Conservation (phyloP, 2,888 invertebrate species). For the Flexamia atlantica region DNA sequence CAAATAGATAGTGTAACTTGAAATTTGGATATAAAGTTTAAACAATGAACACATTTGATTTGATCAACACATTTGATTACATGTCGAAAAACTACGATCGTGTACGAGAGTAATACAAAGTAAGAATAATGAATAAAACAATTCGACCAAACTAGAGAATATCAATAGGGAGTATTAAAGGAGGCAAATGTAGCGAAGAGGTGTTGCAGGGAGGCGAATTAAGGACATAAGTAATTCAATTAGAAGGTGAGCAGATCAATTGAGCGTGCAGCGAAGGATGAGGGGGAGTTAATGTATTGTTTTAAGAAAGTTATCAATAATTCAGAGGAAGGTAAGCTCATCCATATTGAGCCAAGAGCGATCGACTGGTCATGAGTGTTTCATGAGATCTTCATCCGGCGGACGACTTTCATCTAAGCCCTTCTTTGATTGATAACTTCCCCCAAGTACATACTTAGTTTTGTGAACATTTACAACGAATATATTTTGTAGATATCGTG, state of each 20-base stretch:
- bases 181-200: conserved; percentile 4
- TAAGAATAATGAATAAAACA: too few relatives aligned
- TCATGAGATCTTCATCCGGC: conserved; percentile 45
- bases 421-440: conserved; percentile 13
- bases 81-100: too few relatives aligned
- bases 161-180: not conserved
- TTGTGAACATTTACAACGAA: not conserved
- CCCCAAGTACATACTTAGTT: not conserved
- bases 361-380: conserved; percentile 50
- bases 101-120: too few relatives aligned
- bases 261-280: conserved; percentile 20
- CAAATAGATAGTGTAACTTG: too few relatives aligned
- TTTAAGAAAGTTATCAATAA: conserved; percentile 58
- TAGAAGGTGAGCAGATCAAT: conserved; percentile 55
- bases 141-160: too few relatives aligned
- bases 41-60: too few relatives aligned
- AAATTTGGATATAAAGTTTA: too few relatives aligned
- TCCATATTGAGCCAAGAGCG: conserved; percentile 48
- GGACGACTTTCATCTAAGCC: not conserved
- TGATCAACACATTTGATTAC: too few relatives aligned
- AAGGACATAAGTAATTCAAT: conserved; percentile 57
- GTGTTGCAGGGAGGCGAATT: conserved; percentile 14
- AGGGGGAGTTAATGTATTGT: conserved; percentile 57
- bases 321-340: conserved; percentile 58
- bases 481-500: not conserved